phyloP scores from a whole-genome alignment of 2,888 invertebrate genomes.

The Cyrtodaria siliqua region DNA sequence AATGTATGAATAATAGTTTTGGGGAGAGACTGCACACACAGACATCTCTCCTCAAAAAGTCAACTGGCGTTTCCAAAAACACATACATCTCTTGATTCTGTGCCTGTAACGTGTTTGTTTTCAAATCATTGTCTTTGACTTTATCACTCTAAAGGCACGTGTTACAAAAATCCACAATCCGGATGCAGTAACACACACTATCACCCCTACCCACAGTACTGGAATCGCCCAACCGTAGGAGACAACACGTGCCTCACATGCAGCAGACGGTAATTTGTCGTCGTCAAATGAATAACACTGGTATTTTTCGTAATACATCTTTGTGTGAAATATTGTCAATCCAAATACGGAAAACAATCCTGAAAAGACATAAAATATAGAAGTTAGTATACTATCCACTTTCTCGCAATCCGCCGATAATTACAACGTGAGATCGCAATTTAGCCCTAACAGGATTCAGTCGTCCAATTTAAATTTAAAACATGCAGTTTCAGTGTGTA shows the following conservation, averaged over 20 bases:
- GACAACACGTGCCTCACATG: slow-evolving; percentile 82
- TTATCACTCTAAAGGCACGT: slow-evolving; percentile 92
- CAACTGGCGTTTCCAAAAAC: too few relatives aligned
- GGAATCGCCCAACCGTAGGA: slow-evolving; percentile 83
- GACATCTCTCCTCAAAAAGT: too few relatives aligned
- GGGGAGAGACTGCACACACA: too few relatives aligned
- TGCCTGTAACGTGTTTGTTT: too few relatives aligned
- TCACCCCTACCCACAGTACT: slow-evolving; percentile 92
- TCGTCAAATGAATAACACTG: slow-evolving; percentile 73
- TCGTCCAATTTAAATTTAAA: too few relatives aligned
- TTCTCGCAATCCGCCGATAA: too few relatives aligned
- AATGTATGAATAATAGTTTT: too few relatives aligned
- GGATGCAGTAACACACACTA: slow-evolving; percentile 93
- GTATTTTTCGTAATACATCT: slow-evolving; percentile 87
- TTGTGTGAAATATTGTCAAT: slow-evolving; percentile 96
- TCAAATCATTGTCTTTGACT: slow-evolving; percentile 81
- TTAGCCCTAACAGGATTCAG: background rate
- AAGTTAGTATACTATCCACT: too few relatives aligned
- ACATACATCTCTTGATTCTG: too few relatives aligned
- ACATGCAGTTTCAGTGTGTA: too few relatives aligned
- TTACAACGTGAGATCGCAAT: background rate
- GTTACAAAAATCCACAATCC: slow-evolving; percentile 95
- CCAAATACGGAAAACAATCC: slow-evolving; percentile 96
- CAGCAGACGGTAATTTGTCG: slow-evolving; percentile 87
- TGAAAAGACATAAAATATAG: slow-evolving; percentile 86